A percentile compares a stretch with the other conserved stretches of the same genome.
Conservation (phyloP, 2,888 invertebrate genomes). For the Neria commutata region DNA sequence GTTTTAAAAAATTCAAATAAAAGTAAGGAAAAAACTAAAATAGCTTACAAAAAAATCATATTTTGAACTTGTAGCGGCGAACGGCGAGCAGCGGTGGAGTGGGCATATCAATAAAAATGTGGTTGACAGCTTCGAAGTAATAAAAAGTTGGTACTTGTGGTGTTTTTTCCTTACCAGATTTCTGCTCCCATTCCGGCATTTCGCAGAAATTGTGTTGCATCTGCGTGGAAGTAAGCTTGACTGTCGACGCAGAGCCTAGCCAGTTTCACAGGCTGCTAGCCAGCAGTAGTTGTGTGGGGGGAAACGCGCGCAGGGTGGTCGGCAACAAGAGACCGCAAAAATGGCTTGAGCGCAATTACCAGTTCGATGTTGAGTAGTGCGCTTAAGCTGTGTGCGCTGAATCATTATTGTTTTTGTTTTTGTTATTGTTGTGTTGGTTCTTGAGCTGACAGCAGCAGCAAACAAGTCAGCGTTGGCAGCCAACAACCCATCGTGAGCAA, state of each 20-base stretch:
- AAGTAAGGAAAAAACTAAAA: background rate
- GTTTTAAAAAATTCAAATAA: background rate
- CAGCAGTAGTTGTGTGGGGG: no score
- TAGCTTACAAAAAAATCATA: background rate
- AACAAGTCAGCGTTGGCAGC: no score
- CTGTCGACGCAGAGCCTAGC: no score
- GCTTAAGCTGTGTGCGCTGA: background rate
- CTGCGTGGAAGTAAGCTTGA: conserved; percentile 1
- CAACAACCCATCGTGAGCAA: no score
- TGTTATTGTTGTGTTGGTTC: no score
- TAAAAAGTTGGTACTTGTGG: background rate
- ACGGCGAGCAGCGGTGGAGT: no score
- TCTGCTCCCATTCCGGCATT: background rate
- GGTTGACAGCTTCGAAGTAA: background rate
- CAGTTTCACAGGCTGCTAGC: no score
- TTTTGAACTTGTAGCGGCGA: no score
- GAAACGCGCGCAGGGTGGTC: no score
- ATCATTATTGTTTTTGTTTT: background rate
- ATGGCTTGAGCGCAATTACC: no score
- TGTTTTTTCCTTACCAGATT: background rate
- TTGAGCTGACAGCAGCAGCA: no score
- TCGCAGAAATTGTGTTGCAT: conserved; percentile 1
- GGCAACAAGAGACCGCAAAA: no score
- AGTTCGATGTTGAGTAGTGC: background rate
- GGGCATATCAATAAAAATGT: background rate